Conservation (phyloP, 2,888 invertebrate genomes). For the Chromoteleia sp. region DNA sequence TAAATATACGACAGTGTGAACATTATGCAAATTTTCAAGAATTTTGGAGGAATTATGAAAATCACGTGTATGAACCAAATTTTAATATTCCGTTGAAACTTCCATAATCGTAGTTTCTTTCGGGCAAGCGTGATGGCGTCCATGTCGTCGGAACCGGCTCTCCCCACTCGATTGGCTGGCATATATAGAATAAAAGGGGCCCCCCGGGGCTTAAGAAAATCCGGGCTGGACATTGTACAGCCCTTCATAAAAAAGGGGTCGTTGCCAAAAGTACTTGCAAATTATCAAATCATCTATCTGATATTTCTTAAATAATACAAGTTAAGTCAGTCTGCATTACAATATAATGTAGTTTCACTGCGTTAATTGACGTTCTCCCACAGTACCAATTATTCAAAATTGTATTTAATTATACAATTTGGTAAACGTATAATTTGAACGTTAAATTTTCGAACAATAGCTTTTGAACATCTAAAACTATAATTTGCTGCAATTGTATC, state of each 20-base stretch:
- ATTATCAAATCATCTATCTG: conserved; percentile 78
- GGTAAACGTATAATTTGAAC: no score
- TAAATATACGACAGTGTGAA: background rate
- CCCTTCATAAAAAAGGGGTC: conserved; percentile 71
- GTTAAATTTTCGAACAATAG: no score
- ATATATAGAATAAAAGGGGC: conserved; percentile 63
- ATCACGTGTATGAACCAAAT: conserved; percentile 71
- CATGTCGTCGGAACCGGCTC: conserved; percentile 82
- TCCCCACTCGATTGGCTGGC: conserved; percentile 77
- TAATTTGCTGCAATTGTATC: no score
- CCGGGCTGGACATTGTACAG: conserved; percentile 72
- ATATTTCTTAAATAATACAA: conserved; percentile 75
- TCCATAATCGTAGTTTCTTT: conserved; percentile 82
- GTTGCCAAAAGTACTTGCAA: conserved; percentile 71
- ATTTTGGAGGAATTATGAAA: conserved; percentile 21
- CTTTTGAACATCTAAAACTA: no score
- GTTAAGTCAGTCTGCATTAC: conserved; percentile 82
- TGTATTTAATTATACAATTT: background rate
- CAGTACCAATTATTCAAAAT: background rate
- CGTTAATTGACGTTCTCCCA: conserved; percentile 76
- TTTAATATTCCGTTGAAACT: conserved; percentile 71
- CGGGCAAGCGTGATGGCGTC: conserved; percentile 81
- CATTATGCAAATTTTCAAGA: conserved; percentile 18
- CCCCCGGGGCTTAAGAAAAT: conserved; percentile 76
- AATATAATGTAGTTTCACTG: conserved; percentile 76